These are phyloP conservation scores for Magallana ariakensis DNA, from an alignment of 1,140 invertebrate genomes.

Conservation along the genomic window DNA sequence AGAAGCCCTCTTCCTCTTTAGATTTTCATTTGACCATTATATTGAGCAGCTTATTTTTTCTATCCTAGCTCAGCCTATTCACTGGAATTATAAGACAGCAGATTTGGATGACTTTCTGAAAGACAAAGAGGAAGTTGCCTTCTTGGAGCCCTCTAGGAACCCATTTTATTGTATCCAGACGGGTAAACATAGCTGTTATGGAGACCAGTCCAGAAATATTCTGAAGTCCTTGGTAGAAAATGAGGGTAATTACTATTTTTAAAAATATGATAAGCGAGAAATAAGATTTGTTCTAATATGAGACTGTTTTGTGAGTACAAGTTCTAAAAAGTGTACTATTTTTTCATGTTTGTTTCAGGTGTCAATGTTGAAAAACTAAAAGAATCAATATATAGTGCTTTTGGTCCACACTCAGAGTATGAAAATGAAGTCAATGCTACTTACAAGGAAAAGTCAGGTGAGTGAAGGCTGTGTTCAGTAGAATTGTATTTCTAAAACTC, in stretches of 20 bases:
- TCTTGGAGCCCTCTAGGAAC: constrained; percentile 72
- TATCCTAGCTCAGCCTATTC: constrained; percentile 71
- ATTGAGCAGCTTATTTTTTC: neutral
- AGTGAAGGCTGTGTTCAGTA: neutral
- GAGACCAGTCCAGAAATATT: constrained; percentile 71
- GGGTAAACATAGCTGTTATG: constrained; percentile 72
- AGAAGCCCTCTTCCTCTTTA: too few relatives aligned
- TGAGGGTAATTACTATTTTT: constrained; percentile 60
- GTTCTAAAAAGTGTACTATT: too few relatives aligned
- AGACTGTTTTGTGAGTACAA: neutral
- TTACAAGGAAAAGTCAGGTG: constrained; percentile 67
- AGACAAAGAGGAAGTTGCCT: constrained; percentile 69
- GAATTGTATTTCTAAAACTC: too few relatives aligned
- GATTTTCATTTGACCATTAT: too few relatives aligned
- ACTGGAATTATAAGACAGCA: constrained; percentile 73
- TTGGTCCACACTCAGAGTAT: constrained; percentile 73
- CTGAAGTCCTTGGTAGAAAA: constrained; percentile 71
- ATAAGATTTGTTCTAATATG: neutral
- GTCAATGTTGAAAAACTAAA: constrained; percentile 64
- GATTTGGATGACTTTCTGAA: constrained; percentile 65
- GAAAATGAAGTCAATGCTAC: constrained; percentile 65
- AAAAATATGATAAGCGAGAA: neutral
- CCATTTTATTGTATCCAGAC: constrained; percentile 71
- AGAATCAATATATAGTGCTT: constrained; percentile 62
- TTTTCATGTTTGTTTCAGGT: constrained; percentile 58